phyloP scores from a whole-genome alignment of 1,140 invertebrate species.

The Danaus plexippus region DNA sequence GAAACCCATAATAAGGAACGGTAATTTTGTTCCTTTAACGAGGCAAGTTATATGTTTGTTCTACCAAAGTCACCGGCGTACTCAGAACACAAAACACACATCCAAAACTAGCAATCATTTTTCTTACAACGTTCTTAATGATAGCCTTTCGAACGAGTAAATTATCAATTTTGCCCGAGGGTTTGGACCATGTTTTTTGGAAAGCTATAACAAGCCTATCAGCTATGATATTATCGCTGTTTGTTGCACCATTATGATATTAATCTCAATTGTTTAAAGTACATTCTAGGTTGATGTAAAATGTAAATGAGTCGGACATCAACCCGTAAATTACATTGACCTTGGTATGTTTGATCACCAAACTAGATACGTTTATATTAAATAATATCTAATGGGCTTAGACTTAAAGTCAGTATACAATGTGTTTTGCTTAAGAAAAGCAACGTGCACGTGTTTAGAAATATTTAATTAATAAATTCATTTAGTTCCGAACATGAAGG shows the following conservation, averaged over 20 bases:
- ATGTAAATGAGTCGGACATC: slow-evolving; percentile 14
- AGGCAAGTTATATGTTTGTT: slow-evolving; percentile 64
- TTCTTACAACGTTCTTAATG: slow-evolving; percentile 56
- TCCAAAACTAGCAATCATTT: slow-evolving; percentile 58
- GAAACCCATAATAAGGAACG: slow-evolving; percentile 40
- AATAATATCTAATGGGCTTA: no score
- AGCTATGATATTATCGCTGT: slow-evolving; percentile 32
- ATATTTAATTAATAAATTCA: no score
- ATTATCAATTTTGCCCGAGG: slow-evolving; percentile 66
- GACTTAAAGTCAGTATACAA: no score
- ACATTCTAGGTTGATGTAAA: slow-evolving; percentile 23
- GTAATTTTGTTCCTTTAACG: slow-evolving; percentile 57
- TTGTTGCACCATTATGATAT: slow-evolving; percentile 28
- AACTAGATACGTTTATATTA: no score
- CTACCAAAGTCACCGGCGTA: slow-evolving; percentile 41
- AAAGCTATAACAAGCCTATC: slow-evolving; percentile 55
- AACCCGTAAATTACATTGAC: slow-evolving; percentile 10
- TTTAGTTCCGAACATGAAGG: no score
- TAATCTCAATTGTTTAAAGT: slow-evolving; percentile 24
- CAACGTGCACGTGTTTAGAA: no score
- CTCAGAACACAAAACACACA: slow-evolving; percentile 44
- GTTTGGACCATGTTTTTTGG: slow-evolving; percentile 50
- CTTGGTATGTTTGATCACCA: no score
- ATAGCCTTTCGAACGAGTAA: slow-evolving; percentile 65
- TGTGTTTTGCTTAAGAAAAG: no score